Base-by-base conservation (phyloP, 2,113 vertebrate genomes). In the Spermophilus dauricus region DNA sequence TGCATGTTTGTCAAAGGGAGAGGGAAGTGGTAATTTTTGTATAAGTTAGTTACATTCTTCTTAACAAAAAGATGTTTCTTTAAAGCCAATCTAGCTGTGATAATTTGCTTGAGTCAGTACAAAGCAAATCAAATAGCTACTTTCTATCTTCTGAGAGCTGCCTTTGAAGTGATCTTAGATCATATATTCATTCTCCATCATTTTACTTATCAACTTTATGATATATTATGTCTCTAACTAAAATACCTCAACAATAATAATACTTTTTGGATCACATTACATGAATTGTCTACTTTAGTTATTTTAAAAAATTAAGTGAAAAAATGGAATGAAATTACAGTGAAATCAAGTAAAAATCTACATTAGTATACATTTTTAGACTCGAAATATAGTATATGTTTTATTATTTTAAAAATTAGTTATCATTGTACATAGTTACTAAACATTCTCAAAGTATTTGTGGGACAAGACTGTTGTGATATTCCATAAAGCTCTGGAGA, bases 371-470 rank as follows among this genome's bases (percentile, higher is more conserved):
- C 34, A 83, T 87, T 97, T 95, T 95, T 89, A 53, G 39, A 94
- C 85, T 28, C 22, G 84, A 91, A 95, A 70, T 95, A 30, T 51
- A 69, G 26, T n/a, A 3, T 42, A 10, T 58, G n/a, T 83, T n/a
- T 83, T 89, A 95, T 80, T 32, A 94, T 83, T 95, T 88, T 48
- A 90, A 97, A 90, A 84, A 77, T 84, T 83, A 95, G 22, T 96
- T 93, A 53, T 96, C 16, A 53, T 88, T 58, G 87, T 86, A 53
- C 26, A 51, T 82, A 93, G 73, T 73, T 77, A 73, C 13, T 94
- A 56, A 91, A 73, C 96, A 88, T 92, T 91, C 86, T 91, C 20
- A 61, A 61, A 39, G n/a, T 81, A 70, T 93, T 94, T 69, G 32
- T 86, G 8, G 61, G 61, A 30, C 4, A 34, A 77, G 63, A 93